Evolutionary conservation across 2,113 vertebrate genomes (phyloP).

Genomic region (Eubucco bourcierii): DNA sequence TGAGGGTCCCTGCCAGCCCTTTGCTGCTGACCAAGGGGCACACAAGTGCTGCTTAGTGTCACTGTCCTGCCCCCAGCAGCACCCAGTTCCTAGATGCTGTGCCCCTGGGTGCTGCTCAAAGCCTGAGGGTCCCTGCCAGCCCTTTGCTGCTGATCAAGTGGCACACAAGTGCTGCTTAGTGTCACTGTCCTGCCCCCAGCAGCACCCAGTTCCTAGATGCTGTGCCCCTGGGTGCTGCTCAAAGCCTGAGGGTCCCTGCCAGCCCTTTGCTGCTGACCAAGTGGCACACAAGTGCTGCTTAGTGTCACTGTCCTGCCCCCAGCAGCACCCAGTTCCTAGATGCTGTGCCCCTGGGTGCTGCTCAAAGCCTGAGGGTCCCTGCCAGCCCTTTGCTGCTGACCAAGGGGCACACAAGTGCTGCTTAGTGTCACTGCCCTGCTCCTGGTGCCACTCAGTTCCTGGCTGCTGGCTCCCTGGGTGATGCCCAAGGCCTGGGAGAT

Average conservation of each 20-base stretch:
- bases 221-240: neutral
- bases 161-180: neutral
- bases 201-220: fast-evolving
- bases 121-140: too few species aligned
- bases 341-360: neutral
- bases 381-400: neutral
- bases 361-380: neutral
- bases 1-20: neutral
- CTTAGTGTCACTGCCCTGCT: neutral
- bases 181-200: neutral
- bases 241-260: neutral
- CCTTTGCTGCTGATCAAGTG: neutral
- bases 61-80: neutral
- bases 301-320: neutral
- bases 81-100: fast-evolving
- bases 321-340: fast-evolving
- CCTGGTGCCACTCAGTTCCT: fast-evolving
- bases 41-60: neutral
- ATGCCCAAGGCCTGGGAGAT: neutral
- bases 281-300: neutral
- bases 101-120: neutral
- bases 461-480: neutral
- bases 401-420: neutral
- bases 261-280: neutral
- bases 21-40: neutral